These are phyloP conservation scores for Bellardia bayeri DNA, from an alignment of 2,888 invertebrate genomes.

Conservation along the genomic window DNA sequence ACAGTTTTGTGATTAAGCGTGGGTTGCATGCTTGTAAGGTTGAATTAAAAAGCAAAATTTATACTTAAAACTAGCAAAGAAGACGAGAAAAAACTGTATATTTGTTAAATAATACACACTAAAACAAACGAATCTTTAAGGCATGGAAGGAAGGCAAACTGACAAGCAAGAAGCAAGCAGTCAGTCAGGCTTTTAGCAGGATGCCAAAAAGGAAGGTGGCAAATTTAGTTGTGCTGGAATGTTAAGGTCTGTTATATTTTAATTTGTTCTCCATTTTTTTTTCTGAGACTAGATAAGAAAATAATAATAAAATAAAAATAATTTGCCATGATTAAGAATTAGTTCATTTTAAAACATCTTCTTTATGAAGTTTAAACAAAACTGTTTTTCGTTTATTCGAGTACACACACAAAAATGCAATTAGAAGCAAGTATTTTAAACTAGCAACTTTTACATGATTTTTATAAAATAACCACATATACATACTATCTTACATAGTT, in stretches of 20 bases:
- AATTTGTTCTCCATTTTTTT: neutral
- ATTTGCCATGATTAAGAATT: constrained; percentile 54
- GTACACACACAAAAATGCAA: constrained; percentile 4
- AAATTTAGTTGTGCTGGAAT: constrained; percentile 58
- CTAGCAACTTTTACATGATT: neutral
- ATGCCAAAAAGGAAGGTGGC: constrained; percentile 53
- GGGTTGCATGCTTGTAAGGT: neutral
- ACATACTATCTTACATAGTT: neutral
- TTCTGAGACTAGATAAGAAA: constrained; percentile 31
- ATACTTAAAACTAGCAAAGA: constrained; percentile 13
- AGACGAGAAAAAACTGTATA: neutral
- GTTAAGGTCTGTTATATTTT: constrained; percentile 46
- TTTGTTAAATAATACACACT: constrained; percentile 27
- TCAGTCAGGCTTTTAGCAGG: constrained; percentile 42
- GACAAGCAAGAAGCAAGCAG: neutral
- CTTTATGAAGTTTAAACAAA: neutral
- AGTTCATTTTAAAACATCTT: neutral
- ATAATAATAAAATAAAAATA: constrained; percentile 54
- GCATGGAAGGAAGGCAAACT: constrained; percentile 38
- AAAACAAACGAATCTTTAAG: constrained; percentile 39
- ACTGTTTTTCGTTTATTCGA: constrained; percentile 3
- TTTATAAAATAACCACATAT: neutral
- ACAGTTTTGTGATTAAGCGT: constrained; percentile 17
- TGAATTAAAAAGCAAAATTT: constrained; percentile 38
- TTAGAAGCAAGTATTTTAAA: neutral